Evolutionary conservation across 2,888 invertebrate genomes (phyloP).

Genomic region (Limenitis camilla): DNA sequence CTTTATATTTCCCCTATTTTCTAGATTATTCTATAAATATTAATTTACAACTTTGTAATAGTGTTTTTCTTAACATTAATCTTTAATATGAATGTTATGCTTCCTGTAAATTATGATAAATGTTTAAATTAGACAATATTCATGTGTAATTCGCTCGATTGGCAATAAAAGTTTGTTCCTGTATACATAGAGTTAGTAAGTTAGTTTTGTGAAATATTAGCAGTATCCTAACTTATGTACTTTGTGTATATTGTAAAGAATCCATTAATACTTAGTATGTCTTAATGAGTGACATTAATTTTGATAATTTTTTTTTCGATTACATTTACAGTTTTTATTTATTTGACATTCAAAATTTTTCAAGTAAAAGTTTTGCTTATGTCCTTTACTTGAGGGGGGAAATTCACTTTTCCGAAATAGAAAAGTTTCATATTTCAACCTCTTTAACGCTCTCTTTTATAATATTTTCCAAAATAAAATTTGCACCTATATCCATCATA

Average conservation of each 20-base stretch:
- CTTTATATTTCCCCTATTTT: background rate
- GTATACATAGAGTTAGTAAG: background rate
- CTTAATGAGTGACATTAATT: background rate
- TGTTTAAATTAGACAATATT: background rate
- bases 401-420: slow-evolving; percentile 56
- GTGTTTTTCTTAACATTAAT: background rate
- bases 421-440: slow-evolving; percentile 56
- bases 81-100: slow-evolving; percentile 3
- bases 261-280: background rate
- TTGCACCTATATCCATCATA: too few relatives aligned
- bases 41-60: slow-evolving; percentile 2
- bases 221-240: too few relatives aligned
- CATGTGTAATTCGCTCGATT: background rate
- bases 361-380: slow-evolving; percentile 54
- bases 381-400: slow-evolving; percentile 43
- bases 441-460: slow-evolving; percentile 47
- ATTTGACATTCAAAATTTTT: slow-evolving; percentile 62
- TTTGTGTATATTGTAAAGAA: too few relatives aligned
- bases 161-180: slow-evolving; percentile 9
- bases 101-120: slow-evolving; percentile 4
- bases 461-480: slow-evolving; percentile 43
- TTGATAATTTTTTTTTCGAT: slow-evolving; percentile 13
- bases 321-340: slow-evolving; percentile 11
- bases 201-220: too few relatives aligned
- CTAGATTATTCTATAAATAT: background rate